phyloP scores from a whole-genome alignment of 1,140 invertebrate genomes.

The Neuroterus valhalla region DNA sequence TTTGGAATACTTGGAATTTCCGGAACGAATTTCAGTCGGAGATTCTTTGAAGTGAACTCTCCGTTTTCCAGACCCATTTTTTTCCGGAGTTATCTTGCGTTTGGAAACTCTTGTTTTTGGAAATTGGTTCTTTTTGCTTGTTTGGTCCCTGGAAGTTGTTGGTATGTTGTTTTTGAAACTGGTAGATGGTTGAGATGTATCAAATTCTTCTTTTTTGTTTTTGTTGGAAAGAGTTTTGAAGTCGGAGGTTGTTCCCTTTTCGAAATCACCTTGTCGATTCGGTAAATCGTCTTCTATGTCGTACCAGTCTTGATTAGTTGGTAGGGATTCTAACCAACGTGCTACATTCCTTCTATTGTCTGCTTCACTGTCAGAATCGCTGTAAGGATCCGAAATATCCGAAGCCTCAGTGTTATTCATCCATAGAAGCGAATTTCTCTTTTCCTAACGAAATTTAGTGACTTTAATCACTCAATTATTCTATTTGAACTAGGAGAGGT shows the following conservation, averaged over 20 bases:
- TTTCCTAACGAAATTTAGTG: background rate
- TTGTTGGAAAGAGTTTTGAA: too few relatives aligned
- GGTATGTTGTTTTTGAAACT: background rate
- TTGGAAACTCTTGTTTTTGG: background rate
- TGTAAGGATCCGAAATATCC: conserved; percentile 36
- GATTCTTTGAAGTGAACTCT: too few relatives aligned
- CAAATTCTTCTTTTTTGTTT: background rate
- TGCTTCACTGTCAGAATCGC: conserved; percentile 48
- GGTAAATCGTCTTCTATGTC: conserved; percentile 22
- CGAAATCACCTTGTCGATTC: background rate
- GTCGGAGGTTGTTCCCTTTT: background rate
- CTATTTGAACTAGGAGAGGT: background rate
- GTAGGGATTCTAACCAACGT: conserved; percentile 47
- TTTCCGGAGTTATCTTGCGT: background rate
- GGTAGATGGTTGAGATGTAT: background rate
- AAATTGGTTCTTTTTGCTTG: background rate
- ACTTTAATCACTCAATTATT: conserved; percentile 29
- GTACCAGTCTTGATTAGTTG: conserved; percentile 40
- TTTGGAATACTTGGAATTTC: background rate
- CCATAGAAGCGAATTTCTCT: background rate
- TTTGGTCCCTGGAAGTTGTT: background rate
- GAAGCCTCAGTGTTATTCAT: background rate
- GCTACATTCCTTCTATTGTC: conserved; percentile 39
- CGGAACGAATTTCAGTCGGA: background rate
- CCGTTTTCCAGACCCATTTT: background rate